Evolutionary conservation across 1,140 invertebrate species (phyloP), one percentile per base, ranked within the genome.

Genomic region (Drosophila tropicalis): DNA sequence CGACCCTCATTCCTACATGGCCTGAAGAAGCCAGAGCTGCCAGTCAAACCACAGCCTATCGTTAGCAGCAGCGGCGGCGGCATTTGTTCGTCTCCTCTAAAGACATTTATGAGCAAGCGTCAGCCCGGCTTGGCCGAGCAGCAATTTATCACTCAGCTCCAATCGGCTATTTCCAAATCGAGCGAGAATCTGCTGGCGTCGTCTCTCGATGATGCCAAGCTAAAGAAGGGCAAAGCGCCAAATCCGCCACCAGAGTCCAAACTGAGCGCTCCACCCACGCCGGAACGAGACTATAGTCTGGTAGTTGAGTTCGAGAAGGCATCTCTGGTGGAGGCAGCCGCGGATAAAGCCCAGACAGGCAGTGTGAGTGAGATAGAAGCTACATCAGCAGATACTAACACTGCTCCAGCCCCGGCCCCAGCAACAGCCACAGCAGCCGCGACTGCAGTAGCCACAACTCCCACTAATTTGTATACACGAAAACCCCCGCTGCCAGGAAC

Each of bases 1-100:
- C 92, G 95, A 29, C 92, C 94, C 5, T 96, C 96, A 3, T 96
- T 96, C 75, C 92, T 96, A 12, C 96, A 96, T 68, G 94, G 94
- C 19, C 62, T 91, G 0, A 94, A 95, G 78, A 95, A 95, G 90
- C 95, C 94, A 0, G 95, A 95, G 92, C 80, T 95, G 39, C 94
- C 95, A 0, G 92, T 92, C 0, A 96, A 95, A 91, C 95, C 95
- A 17, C 81, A 19, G 32, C n/a, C 56, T 19, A 51, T 92, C 3
- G 82, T 85, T 19, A 71, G 17, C 67, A 75, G 22, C 65, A 72
- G 17, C 86, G 60, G 61, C 67, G 44, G 40, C 44, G 25, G 66
- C 64, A 19, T 47, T 58, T 62, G 2, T n/a, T 56, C 41, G 47
- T 66, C 72, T 9, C 76, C 77, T 2, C 17, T 91, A 0, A 87